Percentiles rank a stretch among this genome's conserved stretches.
Evolutionary conservation across 2,113 vertebrate species (phyloP).

Genomic region (Pampusana beccarii): DNA sequence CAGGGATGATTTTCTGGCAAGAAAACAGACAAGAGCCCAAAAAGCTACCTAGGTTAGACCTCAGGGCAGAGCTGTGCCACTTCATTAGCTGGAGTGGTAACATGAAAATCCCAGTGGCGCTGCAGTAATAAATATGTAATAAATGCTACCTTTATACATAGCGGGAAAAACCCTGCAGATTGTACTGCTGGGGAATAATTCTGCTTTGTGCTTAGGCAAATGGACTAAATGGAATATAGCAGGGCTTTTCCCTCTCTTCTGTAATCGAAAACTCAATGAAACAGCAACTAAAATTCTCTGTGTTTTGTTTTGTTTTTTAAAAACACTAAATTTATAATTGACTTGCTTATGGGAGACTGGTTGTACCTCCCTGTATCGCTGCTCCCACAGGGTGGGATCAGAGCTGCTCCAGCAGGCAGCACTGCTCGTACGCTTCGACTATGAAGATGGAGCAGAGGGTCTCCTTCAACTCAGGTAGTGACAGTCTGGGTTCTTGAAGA

Average conservation of each 20-base stretch:
- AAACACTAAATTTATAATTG: not conserved
- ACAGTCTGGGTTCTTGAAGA: not conserved
- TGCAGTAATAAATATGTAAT: slow-evolving; percentile 27
- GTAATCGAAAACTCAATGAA: not conserved
- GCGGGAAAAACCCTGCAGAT: not conserved
- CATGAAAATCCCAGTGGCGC: not conserved
- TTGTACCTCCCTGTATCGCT: not conserved
- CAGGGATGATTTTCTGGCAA: not conserved
- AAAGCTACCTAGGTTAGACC: slow-evolving; percentile 19
- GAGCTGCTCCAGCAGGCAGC: not conserved
- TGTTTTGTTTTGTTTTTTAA: too few relatives aligned
- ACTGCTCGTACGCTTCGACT: not conserved
- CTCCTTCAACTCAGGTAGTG: not conserved
- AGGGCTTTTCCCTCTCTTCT: not conserved
- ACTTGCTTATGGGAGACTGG: not conserved
- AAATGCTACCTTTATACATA: slow-evolving; percentile 11
- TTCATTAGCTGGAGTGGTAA: slow-evolving; percentile 8
- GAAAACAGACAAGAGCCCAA: not conserved
- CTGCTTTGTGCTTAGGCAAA: not conserved
- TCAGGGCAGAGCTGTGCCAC: not conserved
- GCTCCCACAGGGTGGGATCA: not conserved
- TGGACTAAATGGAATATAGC: not conserved
- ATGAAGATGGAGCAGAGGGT: not conserved
- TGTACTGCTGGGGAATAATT: not conserved
- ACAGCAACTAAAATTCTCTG: not conserved